Conservation (phyloP, 2,797 vertebrate genomes). For the Pangasius krempfi region DNA sequence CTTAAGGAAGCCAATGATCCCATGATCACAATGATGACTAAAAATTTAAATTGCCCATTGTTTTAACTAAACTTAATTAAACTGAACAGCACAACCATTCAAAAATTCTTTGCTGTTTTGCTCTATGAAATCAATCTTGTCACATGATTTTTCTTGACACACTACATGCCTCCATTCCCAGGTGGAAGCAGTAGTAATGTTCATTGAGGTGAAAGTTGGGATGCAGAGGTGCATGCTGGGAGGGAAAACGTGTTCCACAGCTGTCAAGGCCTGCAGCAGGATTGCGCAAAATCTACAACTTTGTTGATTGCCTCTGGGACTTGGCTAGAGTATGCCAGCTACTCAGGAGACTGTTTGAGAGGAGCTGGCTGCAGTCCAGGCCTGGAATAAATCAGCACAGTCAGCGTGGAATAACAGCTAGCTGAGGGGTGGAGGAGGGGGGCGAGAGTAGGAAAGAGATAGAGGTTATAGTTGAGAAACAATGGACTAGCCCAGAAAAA, state of each 20-base stretch:
- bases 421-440: conserved; percentile 45
- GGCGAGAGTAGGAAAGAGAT: conserved; percentile 51
- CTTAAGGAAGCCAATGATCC: neutral
- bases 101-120: neutral
- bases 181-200: conserved; percentile 41
- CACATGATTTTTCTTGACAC: neutral
- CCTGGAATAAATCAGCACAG: conserved; percentile 77
- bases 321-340: conserved; percentile 68
- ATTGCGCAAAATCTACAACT: conserved; percentile 63
- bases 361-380: conserved; percentile 72
- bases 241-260: conserved; percentile 30
- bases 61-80: neutral
- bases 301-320: conserved; percentile 79
- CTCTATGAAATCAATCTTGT: neutral
- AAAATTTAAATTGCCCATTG: neutral
- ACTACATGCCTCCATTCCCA: conserved; percentile 19
- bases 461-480: conserved; percentile 40
- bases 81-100: neutral
- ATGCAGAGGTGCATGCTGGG: conserved; percentile 37
- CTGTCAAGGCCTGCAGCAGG: conserved; percentile 46
- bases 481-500: conserved; percentile 8
- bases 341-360: conserved; percentile 76
- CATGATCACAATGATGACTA: neutral
- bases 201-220: conserved; percentile 51
- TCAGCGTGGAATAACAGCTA: conserved; percentile 75